Base-by-base conservation (phyloP, 2,113 vertebrate species). In the Sceloporus tristichus region DNA sequence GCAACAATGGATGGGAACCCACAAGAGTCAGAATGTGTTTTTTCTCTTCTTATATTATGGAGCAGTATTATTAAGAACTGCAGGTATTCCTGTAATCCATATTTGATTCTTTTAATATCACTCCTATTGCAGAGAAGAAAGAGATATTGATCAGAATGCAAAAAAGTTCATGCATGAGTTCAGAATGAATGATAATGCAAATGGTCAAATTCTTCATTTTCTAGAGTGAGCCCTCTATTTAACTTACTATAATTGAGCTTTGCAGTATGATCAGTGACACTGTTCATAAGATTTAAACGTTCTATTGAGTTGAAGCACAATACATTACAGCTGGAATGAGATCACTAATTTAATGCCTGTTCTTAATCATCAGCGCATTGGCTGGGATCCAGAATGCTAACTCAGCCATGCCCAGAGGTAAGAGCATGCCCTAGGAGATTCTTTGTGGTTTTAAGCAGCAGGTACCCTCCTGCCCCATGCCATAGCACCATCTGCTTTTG, bases 341-440 rank as follows among this genome's bases (percentile, higher is more conserved):
- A 85, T 53, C 86, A 90, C 86, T 92, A 92, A 94, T 90, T 82
- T 91, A 90, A 85, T 89, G 85, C 88, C 89, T 94, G 85, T 29
- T 70, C 87, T 88, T 93, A 92, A 90, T 94, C 87, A 94, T 90
- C 84, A 92, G 29, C 0, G n/a, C 5, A 23, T 53, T 68, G 85
- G 59, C 85, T 68, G 10, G 38, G 27, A 53, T 79, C 59, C 85
- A 86, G 27, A 68, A 25, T 68, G 38, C 25, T 86, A 62, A 34
- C 65, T 85, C 34, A 53, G 8, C 59, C 27, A 53, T 9, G 5
- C n/a, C 23, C 9, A n/a, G 13, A 68, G 40, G 16, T 38, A 29
- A 18, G n/a, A 54, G 9, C 54, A 14, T 40, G 71, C 6, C 23
- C 53, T 40, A 54, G 3, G n/a, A 19, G 23, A 75, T 25, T 23